Evolutionary conservation across 2,888 invertebrate species (phyloP), one percentile per base, ranked within the genome.

Genomic region (Lumbricus terrestris): DNA sequence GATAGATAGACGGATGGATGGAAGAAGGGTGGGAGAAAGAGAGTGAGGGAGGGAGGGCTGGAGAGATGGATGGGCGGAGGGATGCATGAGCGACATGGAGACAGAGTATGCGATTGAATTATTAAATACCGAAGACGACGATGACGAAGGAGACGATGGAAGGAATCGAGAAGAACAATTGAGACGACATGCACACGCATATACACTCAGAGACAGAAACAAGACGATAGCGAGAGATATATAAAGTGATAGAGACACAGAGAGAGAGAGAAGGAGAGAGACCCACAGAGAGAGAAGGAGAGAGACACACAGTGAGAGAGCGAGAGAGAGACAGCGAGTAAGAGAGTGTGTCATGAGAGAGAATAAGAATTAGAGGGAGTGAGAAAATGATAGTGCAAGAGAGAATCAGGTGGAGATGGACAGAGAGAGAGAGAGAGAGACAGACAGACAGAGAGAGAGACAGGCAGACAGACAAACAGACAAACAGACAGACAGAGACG

Each of bases 201-300:
- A 85, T 34, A 35, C 16, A 85, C n/a, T 35, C 11, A 85, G 34
- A 85, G 35, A 35, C 6, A 34, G 83, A 83, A 4, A 83, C 34
- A 83, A 8, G 34, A 16, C 8, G 35, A 34, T 2, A 85, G 20
- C 34, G 34, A 35, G 5, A 85, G 34, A 85, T 29, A 85, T 18
- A 35, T 20, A 85, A 29, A 85, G 20, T 18, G 85, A 85, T 15
- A 85, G 34, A 85, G 15, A 35, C 2, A 85, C 34, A 85, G 35
- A 15, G 13, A 85, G 16, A 85, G 4, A 85, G 6, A 35, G n/a
- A 85, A 3, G 35, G 35, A 54, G 40, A 85, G 33, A 88, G 85
- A 29, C 38, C n/a, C n/a, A n/a, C 23, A 89, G 91, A 33, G 91
- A 92, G 90, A 90, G 90, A 38, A 92, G 92, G 85, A 91, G 93